Evolutionary conservation across 2,888 invertebrate genomes (phyloP), one percentile per base, ranked within the genome.

Genomic region (Morpho deidamia): DNA sequence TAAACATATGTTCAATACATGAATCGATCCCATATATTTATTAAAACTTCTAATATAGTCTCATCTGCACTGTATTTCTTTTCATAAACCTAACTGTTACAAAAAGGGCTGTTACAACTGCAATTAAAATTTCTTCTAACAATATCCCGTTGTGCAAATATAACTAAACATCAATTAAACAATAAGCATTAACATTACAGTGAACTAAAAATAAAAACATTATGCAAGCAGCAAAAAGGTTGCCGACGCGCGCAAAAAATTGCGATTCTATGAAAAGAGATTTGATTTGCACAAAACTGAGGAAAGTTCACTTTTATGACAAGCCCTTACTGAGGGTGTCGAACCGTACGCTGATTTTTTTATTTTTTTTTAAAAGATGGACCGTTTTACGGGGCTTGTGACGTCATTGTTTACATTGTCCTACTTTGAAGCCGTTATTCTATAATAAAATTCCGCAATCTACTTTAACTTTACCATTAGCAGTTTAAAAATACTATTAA

Each of bases 221-320:
- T 46, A 39, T 3, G 37, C 10, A 37, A 23, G 5, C 23, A 8
- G 39, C 11, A 12, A 51, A 51, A 58, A 43, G 40, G 33, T 12
- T 41, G 12, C 44, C 44, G 48, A 51, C 44, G 37, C 44, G 43
- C 4, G 55, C 58, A 51, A 49, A 44, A 50, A 47, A 53, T 23
- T 44, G 38, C 44, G 35, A 34, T 50, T 55, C 51, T 51, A 12
- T 51, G 53, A 59, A 56, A 59, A 56, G 58, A 56, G 56, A 59
- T 59, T 49, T 14, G 37, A 35, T 43, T 56, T 51, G 58, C 44
- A 40, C 53, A 56, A 55, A 55, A 51, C 11, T 11, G 49, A 14
- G n/a, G 9, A 42, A 8, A 8, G 23, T 11, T 48, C 33, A 48
- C 23, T 42, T 49, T 41, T 23, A 33, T 10, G 8, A n/a, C 14